Conservation (phyloP, 2,797 vertebrate species). For the Sebastes minor region DNA sequence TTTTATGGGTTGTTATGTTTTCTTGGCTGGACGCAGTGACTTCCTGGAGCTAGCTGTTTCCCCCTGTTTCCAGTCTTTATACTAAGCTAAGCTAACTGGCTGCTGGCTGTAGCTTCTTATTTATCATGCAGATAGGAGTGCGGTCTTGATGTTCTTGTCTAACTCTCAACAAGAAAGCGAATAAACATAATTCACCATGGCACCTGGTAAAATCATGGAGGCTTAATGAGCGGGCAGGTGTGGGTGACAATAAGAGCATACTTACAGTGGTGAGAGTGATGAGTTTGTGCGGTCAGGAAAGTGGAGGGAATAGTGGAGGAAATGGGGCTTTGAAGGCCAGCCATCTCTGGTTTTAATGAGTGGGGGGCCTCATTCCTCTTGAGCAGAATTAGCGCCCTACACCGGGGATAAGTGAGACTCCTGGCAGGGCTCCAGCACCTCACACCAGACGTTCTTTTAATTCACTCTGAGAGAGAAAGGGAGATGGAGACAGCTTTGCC, state of each 20-base stretch:
- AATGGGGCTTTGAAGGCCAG: conserved; percentile 33
- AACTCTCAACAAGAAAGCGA: too few species aligned
- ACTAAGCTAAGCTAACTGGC: neutral
- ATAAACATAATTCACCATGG: too few species aligned
- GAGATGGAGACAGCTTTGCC: conserved; percentile 44
- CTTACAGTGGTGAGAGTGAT: conserved; percentile 28
- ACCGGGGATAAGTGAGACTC: conserved; percentile 40
- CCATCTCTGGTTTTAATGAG: conserved; percentile 48
- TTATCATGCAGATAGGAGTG: fast-evolving
- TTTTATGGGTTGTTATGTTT: too few species aligned
- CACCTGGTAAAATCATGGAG: conserved; percentile 9
- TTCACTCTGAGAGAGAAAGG: conserved; percentile 37
- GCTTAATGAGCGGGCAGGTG: conserved; percentile 37
- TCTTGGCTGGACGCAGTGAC: too few species aligned
- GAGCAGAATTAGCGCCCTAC: conserved; percentile 45
- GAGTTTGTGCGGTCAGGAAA: conserved; percentile 14
- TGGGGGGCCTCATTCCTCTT: conserved; percentile 56
- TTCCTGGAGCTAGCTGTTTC: too few species aligned
- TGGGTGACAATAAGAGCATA: conserved; percentile 25
- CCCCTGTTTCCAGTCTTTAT: too few species aligned
- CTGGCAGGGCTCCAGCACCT: conserved; percentile 57
- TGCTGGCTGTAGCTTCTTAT: neutral
- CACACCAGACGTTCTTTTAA: conserved; percentile 51
- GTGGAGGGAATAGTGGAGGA: conserved; percentile 16
- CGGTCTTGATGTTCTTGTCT: fast-evolving